Conservation (phyloP, 2,888 invertebrate genomes). For the Ophonus ardosiacus region DNA sequence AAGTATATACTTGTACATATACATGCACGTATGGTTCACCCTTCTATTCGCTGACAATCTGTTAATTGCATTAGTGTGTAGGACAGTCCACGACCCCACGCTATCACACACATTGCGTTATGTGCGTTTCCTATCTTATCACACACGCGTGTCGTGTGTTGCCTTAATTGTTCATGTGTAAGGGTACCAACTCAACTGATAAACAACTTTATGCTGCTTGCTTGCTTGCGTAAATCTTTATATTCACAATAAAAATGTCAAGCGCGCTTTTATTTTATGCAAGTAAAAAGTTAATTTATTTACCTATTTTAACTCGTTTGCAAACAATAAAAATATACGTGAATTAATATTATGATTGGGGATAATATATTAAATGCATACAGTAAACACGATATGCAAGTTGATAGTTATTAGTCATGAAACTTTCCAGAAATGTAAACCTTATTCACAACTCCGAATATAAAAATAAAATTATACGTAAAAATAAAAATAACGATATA, state of each 20-base stretch:
- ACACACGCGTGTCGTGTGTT: slow-evolving; percentile 14
- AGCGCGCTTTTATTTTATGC: not conserved
- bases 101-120: slow-evolving; percentile 7
- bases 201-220: not conserved
- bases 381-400: no score
- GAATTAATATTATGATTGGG: not conserved
- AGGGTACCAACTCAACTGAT: slow-evolving; percentile 10
- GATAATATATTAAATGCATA: no score
- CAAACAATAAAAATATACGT: not conserved
- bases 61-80: slow-evolving; percentile 22
- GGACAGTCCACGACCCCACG: not conserved
- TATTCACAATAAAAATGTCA: not conserved
- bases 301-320: not conserved
- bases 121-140: slow-evolving; percentile 15
- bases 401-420: no score
- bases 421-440: no score
- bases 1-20: no score
- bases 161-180: slow-evolving; percentile 14
- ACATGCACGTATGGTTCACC: no score
- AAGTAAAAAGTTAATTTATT: not conserved
- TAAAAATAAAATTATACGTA: no score
- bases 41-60: not conserved
- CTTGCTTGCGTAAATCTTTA: slow-evolving; percentile 11
- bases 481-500: no score
- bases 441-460: no score